A percentile compares a stretch with the other conserved stretches of the same genome.
Evolutionary conservation across 2,797 vertebrate species (phyloP).

Genomic region (Neostethus bicornis): DNA sequence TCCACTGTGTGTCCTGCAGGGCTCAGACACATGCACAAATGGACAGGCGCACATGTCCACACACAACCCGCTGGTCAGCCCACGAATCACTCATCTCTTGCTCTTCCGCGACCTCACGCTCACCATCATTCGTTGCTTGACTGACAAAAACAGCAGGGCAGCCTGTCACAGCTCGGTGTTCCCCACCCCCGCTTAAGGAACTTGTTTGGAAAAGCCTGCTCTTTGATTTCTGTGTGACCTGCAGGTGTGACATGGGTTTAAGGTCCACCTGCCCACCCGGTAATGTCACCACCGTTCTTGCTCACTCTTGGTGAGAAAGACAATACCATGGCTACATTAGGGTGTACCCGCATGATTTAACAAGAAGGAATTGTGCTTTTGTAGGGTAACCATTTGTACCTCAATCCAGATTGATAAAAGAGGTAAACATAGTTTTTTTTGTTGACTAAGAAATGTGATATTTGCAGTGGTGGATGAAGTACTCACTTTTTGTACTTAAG

Average conservation of each 20-base stretch:
- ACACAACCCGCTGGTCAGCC: constrained; percentile 39
- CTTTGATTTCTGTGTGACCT: constrained; percentile 47
- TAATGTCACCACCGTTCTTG: constrained; percentile 24
- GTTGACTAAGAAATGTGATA: too few species aligned
- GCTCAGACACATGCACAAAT: constrained; percentile 33
- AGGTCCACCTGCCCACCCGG: constrained; percentile 18
- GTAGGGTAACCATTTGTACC: too few species aligned
- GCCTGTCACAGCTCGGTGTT: constrained; percentile 16
- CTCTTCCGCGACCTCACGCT: constrained; percentile 54
- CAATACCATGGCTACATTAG: constrained; percentile 3
- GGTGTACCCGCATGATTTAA: too few species aligned
- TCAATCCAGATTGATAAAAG: too few species aligned
- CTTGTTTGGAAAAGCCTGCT: constrained; percentile 42
- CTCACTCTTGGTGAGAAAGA: constrained; percentile 9
- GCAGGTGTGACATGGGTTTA: constrained; percentile 6
- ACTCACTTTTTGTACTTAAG: too few species aligned
- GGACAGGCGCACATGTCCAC: constrained; percentile 23
- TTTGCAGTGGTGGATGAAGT: too few species aligned
- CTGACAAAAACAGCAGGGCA: constrained; percentile 57
- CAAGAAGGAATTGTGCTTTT: too few species aligned
- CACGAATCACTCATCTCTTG: constrained; percentile 69
- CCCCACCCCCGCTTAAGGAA: constrained; percentile 16
- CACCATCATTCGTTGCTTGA: constrained; percentile 47
- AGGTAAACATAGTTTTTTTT: too few species aligned
- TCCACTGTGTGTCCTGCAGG: constrained; percentile 49